phyloP scores from a whole-genome alignment of 2,797 vertebrate species.

The Oophaga sylvatica region DNA sequence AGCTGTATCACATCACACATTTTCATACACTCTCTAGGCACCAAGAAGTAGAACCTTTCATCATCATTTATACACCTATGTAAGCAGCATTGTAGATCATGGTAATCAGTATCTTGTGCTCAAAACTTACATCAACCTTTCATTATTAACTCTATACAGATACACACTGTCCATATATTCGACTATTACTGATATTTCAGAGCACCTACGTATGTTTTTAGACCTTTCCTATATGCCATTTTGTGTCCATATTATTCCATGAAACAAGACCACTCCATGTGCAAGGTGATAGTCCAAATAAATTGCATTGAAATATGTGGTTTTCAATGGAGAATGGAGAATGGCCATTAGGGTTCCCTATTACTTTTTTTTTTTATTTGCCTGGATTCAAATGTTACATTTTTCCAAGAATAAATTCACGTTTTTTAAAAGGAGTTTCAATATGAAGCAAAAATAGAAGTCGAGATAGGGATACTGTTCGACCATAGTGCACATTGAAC shows the following conservation, averaged over 20 bases:
- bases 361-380: too few species aligned
- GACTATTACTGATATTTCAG: background rate
- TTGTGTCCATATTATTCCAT: background rate
- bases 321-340: background rate
- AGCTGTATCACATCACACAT: background rate
- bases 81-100: background rate
- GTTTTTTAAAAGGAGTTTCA: background rate
- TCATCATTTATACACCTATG: background rate
- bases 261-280: background rate
- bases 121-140: background rate
- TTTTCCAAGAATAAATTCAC: background rate
- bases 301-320: background rate
- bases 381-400: background rate
- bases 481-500: conserved; percentile 20
- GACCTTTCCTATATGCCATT: background rate
- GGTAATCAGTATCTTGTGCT: background rate
- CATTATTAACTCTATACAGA: background rate
- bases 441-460: background rate
- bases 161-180: background rate
- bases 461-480: conserved; percentile 1
- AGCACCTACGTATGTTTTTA: background rate
- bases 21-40: background rate
- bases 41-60: background rate
- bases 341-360: too few species aligned
- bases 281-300: background rate